Evolutionary conservation across 1,140 invertebrate species (phyloP).

Genomic region (Dinoponera quadriceps): DNA sequence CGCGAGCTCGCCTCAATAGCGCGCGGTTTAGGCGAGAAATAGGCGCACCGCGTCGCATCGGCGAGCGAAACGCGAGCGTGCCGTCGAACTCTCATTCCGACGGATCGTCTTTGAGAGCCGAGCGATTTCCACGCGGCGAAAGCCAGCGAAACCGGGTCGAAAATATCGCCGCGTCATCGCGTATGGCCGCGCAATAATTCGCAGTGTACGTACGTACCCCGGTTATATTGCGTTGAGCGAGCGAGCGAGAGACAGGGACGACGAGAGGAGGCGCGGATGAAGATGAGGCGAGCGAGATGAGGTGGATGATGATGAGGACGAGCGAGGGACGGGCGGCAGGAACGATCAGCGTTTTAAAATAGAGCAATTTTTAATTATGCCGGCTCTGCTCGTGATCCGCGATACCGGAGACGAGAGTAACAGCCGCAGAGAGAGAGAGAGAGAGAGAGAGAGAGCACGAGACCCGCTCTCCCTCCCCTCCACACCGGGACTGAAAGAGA

Average conservation of each 20-base stretch:
- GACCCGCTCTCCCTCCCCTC: too few species aligned
- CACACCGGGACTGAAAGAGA: too few species aligned
- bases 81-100: slow-evolving; percentile 50
- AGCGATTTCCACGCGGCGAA: slow-evolving; percentile 29
- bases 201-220: slow-evolving; percentile 15
- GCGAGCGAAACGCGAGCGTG: background rate
- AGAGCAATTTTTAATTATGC: slow-evolving; percentile 79
- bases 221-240: slow-evolving; percentile 42
- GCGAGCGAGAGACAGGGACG: background rate
- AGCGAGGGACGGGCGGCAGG: background rate
- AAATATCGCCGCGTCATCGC: slow-evolving; percentile 49
- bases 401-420: slow-evolving; percentile 34
- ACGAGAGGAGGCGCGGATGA: background rate
- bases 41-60: background rate
- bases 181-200: slow-evolving; percentile 40
- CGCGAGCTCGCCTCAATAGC: slow-evolving; percentile 1
- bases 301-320: background rate
- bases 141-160: slow-evolving; percentile 40
- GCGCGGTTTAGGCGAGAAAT: slow-evolving; percentile 19
- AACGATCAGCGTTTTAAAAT: slow-evolving; percentile 77
- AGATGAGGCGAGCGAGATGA: background rate
- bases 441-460: background rate
- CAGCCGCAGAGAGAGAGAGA: background rate
- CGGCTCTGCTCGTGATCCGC: slow-evolving; percentile 72
- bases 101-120: slow-evolving; percentile 46